These are phyloP conservation scores for Cichlasoma orientale DNA, from an alignment of 2,797 vertebrate genomes.

Conservation along the genomic window DNA sequence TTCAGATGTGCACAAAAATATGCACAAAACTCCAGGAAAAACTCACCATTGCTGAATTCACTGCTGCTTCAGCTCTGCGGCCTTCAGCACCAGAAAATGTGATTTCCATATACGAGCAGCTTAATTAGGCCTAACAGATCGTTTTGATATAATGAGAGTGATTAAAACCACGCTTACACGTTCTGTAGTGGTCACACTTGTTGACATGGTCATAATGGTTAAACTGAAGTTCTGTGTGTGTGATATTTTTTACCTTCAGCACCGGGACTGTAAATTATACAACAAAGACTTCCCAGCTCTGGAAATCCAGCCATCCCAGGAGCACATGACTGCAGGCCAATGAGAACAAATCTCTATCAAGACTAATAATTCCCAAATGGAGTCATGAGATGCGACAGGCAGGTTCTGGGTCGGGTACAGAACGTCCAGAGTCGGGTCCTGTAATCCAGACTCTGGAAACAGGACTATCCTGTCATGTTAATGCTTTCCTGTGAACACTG, in stretches of 20 bases:
- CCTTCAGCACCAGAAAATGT: too few species aligned
- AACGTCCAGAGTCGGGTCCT: background rate
- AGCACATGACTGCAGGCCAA: too few species aligned
- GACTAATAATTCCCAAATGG: background rate
- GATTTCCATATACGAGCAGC: too few species aligned
- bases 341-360: too few species aligned
- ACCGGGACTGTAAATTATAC: background rate
- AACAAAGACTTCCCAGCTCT: background rate
- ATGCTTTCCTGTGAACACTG: background rate
- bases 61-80: too few species aligned
- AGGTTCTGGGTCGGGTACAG: background rate
- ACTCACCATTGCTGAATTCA: too few species aligned
- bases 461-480: background rate
- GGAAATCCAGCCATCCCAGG: background rate
- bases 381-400: background rate
- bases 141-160: too few species aligned
- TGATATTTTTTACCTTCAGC: background rate
- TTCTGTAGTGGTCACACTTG: too few species aligned
- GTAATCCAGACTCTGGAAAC: background rate
- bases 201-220: background rate
- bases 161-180: too few species aligned
- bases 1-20: too few species aligned
- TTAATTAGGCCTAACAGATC: too few species aligned
- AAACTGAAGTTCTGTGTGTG: background rate
- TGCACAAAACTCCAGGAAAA: too few species aligned